Conservation (phyloP, 2,797 vertebrate species). For the Sternarchorhynchus goeldii region DNA sequence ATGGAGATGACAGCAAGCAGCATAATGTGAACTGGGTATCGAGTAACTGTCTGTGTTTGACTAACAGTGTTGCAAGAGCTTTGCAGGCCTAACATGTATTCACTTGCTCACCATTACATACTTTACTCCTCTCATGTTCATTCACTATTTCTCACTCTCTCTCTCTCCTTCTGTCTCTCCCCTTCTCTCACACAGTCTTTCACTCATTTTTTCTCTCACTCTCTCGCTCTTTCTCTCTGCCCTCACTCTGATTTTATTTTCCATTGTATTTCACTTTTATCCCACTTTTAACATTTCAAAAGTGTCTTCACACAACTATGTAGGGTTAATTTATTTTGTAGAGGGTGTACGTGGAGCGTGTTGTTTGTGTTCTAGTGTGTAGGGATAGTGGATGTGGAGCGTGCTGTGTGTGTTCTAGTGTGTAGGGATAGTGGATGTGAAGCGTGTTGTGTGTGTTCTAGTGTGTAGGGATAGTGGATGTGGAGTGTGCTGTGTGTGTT, state of each 20-base stretch:
- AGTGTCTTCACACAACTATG: not conserved
- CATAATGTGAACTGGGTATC: no score
- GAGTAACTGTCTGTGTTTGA: not conserved
- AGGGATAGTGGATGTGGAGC: not conserved
- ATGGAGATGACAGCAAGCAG: not conserved
- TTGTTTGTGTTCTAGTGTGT: not conserved
- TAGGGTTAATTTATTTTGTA: not conserved
- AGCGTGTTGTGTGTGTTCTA: not conserved
- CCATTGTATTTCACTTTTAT: no score
- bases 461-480: not conserved
- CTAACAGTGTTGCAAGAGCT: not conserved
- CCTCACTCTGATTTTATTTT: no score
- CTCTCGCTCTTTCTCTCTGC: no score
- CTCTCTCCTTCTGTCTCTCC: not conserved
- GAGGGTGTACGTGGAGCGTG: no score
- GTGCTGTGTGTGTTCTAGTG: not conserved
- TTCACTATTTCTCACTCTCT: conserved; percentile 12
- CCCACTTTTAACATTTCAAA: not conserved
- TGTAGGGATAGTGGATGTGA: not conserved
- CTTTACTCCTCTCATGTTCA: conserved; percentile 3
- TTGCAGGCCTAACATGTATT: not conserved
- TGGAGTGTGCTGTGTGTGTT: no score
- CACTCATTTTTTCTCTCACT: not conserved
- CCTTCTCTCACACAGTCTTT: not conserved
- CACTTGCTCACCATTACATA: conserved; percentile 31